These are phyloP conservation scores for Aphaenogaster ashmeadi DNA, from an alignment of 1,140 invertebrate genomes.

Conservation along the genomic window DNA sequence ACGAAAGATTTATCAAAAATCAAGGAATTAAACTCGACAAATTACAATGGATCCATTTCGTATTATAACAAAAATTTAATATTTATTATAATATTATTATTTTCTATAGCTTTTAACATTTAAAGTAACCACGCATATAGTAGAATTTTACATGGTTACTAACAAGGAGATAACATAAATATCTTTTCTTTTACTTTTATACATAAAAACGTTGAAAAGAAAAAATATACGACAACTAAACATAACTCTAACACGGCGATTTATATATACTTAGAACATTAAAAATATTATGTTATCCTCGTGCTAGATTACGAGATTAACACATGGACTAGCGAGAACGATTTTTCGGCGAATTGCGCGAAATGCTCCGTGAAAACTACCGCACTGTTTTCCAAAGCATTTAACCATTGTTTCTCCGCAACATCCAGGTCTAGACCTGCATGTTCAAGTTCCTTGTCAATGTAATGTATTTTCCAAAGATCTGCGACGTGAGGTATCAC, in stretches of 20 bases:
- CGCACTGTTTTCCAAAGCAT: conserved; percentile 40
- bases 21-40: neutral
- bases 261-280: neutral
- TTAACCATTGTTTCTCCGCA: conserved; percentile 51
- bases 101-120: neutral
- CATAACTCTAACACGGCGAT: neutral
- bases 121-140: neutral
- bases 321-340: conserved; percentile 5
- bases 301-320: neutral
- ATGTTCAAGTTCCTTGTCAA: neutral
- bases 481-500: conserved; percentile 31
- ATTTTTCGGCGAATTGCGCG: conserved; percentile 34
- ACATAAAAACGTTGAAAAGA: neutral
- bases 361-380: neutral
- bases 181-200: neutral
- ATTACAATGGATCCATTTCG: neutral
- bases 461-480: conserved; percentile 63
- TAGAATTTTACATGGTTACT: conserved; percentile 3
- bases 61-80: neutral
- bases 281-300: neutral
- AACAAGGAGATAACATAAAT: neutral
- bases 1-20: neutral
- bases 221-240: conserved; percentile 15
- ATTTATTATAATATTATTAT: conserved; percentile 32
- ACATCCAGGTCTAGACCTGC: neutral